These are phyloP conservation scores for Halcyon senegalensis DNA, from an alignment of 2,113 vertebrate genomes.

Conservation along the genomic window DNA sequence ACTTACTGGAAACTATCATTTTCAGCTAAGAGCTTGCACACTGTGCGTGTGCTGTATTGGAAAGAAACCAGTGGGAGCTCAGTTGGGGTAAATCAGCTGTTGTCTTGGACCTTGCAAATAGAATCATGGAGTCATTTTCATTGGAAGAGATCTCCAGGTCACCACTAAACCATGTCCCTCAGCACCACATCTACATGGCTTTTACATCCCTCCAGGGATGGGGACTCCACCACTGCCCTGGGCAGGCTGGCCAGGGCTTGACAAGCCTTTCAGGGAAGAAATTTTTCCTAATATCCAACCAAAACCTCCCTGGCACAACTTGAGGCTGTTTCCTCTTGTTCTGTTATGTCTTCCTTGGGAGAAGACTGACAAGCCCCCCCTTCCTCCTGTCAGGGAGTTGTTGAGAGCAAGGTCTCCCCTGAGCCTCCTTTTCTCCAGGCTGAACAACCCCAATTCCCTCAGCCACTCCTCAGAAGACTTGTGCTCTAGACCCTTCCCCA, in stretches of 20 bases:
- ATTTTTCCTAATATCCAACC: background rate
- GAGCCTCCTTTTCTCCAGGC: background rate
- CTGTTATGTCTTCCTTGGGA: background rate
- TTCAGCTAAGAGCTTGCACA: background rate
- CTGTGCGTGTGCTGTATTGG: rapidly evolving
- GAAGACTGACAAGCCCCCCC: background rate
- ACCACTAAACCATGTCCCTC: background rate
- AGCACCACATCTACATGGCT: background rate
- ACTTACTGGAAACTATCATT: background rate
- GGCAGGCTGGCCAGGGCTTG: background rate
- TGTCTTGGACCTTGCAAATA: background rate
- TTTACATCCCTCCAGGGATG: background rate
- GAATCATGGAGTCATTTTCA: background rate
- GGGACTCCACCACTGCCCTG: background rate
- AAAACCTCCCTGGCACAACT: background rate
- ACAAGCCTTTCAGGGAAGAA: background rate
- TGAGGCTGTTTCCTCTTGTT: background rate
- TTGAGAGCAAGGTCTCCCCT: background rate
- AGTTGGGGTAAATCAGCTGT: background rate
- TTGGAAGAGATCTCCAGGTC: background rate
- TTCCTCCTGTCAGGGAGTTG: background rate
- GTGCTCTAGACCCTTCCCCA: background rate
- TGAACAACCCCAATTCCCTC: background rate
- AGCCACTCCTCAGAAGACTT: background rate
- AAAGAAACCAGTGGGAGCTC: background rate